Evolutionary conservation across 1,140 invertebrate species (phyloP).

Genomic region (Andricus grossulariae): DNA sequence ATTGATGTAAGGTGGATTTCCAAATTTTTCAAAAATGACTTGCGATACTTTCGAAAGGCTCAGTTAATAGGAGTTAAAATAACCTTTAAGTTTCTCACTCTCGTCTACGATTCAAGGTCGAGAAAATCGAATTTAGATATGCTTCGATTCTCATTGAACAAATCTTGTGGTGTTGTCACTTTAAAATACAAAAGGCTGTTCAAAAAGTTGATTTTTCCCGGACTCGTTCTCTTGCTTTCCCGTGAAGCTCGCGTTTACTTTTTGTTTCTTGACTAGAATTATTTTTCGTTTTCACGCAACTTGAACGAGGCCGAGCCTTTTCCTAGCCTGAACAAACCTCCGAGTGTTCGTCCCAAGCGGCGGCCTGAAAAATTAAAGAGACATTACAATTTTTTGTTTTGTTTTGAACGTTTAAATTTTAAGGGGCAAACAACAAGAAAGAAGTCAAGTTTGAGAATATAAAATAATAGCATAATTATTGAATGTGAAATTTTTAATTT

Average conservation of each 20-base stretch:
- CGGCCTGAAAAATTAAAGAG: slow-evolving; percentile 78
- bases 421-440: too few species aligned
- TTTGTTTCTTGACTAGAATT: slow-evolving; percentile 73
- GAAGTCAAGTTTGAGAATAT: too few species aligned
- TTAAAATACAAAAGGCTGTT: not conserved
- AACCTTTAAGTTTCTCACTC: too few species aligned
- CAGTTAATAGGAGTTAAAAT: not conserved
- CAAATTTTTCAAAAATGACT: not conserved
- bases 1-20: not conserved
- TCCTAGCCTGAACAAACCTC: slow-evolving; percentile 85
- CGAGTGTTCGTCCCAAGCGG: slow-evolving; percentile 90
- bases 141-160: too few species aligned
- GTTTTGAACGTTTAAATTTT: too few species aligned
- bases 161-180: not conserved
- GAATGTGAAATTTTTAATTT: too few species aligned
- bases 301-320: slow-evolving; percentile 48
- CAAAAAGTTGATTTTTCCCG: not conserved
- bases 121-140: too few species aligned
- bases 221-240: slow-evolving; percentile 18
- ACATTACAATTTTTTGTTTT: not conserved
- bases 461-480: too few species aligned
- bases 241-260: slow-evolving; percentile 35
- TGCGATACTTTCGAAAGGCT: not conserved
- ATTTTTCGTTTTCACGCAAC: slow-evolving; percentile 53
- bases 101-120: too few species aligned